A percentile compares a stretch with the other conserved stretches of the same genome.
These are phyloP conservation scores for Malurus melanocephalus DNA, from an alignment of 2,113 vertebrate genomes.

Conservation along the genomic window DNA sequence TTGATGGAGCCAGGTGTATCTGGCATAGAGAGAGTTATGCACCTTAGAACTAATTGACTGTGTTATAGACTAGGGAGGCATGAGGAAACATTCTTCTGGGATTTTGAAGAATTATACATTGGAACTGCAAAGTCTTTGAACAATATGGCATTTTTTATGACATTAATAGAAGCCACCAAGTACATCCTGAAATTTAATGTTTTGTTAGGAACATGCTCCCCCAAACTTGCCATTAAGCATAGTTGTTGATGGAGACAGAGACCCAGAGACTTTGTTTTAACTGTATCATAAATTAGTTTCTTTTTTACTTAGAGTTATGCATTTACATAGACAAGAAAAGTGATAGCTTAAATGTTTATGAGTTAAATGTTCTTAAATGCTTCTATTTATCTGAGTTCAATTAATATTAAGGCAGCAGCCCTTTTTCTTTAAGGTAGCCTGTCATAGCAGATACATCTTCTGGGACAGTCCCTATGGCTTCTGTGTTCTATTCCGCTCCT, in stretches of 20 bases:
- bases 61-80: neutral
- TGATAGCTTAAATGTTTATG: neutral
- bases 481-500: neutral
- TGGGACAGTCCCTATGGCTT: neutral
- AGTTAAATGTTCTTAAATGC: neutral
- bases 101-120: neutral
- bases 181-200: neutral
- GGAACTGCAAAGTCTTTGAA: neutral
- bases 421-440: conserved; percentile 26
- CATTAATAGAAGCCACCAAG: neutral
- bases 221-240: neutral
- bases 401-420: neutral
- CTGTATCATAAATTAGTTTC: neutral
- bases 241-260: neutral
- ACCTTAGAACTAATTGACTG: neutral
- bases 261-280: neutral
- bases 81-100: neutral
- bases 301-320: neutral
- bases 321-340: neutral
- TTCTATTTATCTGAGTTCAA: conserved; percentile 12
- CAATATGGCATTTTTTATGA: neutral
- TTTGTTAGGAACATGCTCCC: neutral
- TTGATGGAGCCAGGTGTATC: neutral
- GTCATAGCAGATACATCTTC: conserved; percentile 30
- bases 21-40: neutral